Conservation (phyloP, 2,888 invertebrate genomes). For the Ashinkailepas kermadecensis region DNA sequence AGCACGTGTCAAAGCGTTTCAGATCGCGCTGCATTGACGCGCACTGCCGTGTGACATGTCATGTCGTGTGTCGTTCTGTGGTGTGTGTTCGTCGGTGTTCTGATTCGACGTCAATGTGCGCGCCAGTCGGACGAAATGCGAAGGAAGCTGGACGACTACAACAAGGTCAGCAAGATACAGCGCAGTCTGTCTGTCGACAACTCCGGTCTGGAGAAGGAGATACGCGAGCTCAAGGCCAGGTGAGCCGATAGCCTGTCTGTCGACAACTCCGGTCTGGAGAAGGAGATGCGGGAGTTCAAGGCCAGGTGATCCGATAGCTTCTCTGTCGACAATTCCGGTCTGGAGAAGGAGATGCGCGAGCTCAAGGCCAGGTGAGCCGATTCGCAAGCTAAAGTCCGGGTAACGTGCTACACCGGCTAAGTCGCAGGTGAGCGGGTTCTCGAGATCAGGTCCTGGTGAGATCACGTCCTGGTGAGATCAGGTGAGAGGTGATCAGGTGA, state of each 20-base stretch:
- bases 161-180: conserved; percentile 49
- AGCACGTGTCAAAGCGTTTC: too few relatives aligned
- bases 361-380: conserved; percentile 58
- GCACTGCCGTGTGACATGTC: too few relatives aligned
- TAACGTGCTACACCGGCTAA: too few relatives aligned
- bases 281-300: conserved; percentile 63
- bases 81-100: too few relatives aligned
- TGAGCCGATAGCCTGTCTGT: conserved; percentile 67
- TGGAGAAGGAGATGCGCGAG: conserved; percentile 67
- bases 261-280: conserved; percentile 65
- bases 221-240: conserved; percentile 59
- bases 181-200: conserved; percentile 68
- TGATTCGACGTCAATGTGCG: not conserved
- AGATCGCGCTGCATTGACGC: too few relatives aligned
- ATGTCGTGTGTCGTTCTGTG: too few relatives aligned
- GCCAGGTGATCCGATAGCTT: too few relatives aligned
- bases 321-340: conserved; percentile 62
- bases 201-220: conserved; percentile 64
- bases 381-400: too few relatives aligned
- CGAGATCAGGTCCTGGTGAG: too few relatives aligned
- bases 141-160: conserved; percentile 44
- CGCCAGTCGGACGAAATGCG: conserved; percentile 65
- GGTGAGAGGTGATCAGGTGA: too few relatives aligned
- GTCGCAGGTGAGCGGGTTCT: too few relatives aligned
- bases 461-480: too few relatives aligned